Conservation (phyloP, 2,113 vertebrate genomes). For the Corythornis cristatus region DNA sequence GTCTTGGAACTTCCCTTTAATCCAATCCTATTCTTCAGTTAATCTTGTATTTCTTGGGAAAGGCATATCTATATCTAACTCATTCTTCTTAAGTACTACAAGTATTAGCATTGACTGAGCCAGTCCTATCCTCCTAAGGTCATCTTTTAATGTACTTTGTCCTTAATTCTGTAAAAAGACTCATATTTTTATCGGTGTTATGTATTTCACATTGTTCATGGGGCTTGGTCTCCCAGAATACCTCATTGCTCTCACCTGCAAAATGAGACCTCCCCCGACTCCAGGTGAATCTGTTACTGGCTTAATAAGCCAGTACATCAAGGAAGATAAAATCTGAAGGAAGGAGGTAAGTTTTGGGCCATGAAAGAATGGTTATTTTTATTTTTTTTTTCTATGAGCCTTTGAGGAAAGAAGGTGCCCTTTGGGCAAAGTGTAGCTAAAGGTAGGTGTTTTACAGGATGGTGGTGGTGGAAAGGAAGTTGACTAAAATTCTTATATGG, state of each 20-base stretch:
- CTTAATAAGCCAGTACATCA: not conserved
- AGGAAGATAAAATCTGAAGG: not conserved
- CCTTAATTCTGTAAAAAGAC: not conserved
- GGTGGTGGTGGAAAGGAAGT: fast-evolving
- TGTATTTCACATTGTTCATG: not conserved
- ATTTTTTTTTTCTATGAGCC: fast-evolving
- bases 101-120: no score
- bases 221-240: not conserved
- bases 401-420: fast-evolving
- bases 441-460: fast-evolving
- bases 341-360: fast-evolving
- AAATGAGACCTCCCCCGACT: not conserved
- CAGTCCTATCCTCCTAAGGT: not conserved
- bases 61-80: not conserved
- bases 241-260: not conserved
- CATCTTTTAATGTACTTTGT: not conserved
- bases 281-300: not conserved
- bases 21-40: not conserved
- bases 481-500: not conserved
- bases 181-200: not conserved
- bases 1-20: not conserved
- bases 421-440: fast-evolving
- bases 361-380: fast-evolving
- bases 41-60: not conserved
- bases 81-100: not conserved